Evolutionary conservation across 2,113 vertebrate genomes (phyloP).

Genomic region (Serinus canaria): DNA sequence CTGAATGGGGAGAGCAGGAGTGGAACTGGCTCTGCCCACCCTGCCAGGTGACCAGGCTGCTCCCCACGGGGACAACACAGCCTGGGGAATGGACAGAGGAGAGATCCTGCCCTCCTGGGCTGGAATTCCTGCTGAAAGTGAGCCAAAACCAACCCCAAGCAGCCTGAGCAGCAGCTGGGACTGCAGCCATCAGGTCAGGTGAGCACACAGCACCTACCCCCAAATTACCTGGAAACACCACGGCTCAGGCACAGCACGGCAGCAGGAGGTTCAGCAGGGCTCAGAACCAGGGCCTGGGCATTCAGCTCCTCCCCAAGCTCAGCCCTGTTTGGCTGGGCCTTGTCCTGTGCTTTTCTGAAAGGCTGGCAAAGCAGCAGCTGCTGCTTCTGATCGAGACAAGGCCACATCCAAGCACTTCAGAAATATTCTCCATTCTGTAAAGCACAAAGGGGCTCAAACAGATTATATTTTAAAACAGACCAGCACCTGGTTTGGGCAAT

Average conservation of each 20-base stretch:
- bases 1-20: rapidly evolving
- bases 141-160: rapidly evolving
- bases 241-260: rapidly evolving
- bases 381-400: background rate
- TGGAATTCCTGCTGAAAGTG: rapidly evolving
- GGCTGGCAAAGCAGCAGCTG: background rate
- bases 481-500: background rate
- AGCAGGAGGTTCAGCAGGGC: rapidly evolving
- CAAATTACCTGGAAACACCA: rapidly evolving
- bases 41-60: background rate
- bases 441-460: background rate
- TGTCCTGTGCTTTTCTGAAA: background rate
- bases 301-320: rapidly evolving
- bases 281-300: rapidly evolving
- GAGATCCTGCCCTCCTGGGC: no score
- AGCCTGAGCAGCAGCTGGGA: background rate
- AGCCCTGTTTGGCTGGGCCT: background rate
- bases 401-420: background rate
- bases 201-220: rapidly evolving
- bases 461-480: background rate
- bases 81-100: rapidly evolving
- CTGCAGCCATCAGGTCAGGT: background rate
- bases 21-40: rapidly evolving
- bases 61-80: background rate
- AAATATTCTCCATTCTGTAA: background rate